A percentile compares a stretch with the other conserved stretches of the same genome.
These are phyloP conservation scores for Cybosia mesomella DNA, from an alignment of 2,888 invertebrate genomes.

Conservation along the genomic window DNA sequence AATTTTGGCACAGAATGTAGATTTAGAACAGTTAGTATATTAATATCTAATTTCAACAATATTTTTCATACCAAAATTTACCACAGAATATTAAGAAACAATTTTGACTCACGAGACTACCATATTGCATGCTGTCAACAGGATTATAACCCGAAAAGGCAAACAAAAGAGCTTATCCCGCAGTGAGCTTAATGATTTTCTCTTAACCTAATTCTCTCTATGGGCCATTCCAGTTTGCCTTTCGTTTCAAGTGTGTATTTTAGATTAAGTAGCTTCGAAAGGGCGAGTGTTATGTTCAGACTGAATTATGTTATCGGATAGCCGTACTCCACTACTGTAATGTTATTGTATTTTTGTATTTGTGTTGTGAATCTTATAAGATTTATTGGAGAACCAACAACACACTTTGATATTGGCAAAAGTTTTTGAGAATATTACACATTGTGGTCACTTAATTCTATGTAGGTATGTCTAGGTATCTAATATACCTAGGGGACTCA, in stretches of 20 bases:
- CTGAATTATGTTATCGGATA: neutral
- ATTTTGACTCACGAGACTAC: neutral
- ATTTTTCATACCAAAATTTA: neutral
- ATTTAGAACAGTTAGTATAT: too few relatives aligned
- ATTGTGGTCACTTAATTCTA: too few relatives aligned
- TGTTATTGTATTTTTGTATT: neutral
- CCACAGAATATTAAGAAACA: neutral
- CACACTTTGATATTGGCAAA: too few relatives aligned
- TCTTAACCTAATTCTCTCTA: slow-evolving; percentile 18
- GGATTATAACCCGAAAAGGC: neutral
- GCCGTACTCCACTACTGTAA: neutral
- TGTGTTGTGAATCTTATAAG: neutral
- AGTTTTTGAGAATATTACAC: too few relatives aligned
- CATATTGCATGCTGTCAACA: slow-evolving; percentile 5
- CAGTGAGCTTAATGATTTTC: slow-evolving; percentile 15
- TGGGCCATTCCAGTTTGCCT: slow-evolving; percentile 25
- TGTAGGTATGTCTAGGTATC: too few relatives aligned
- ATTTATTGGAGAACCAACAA: neutral
- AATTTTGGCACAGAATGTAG: too few relatives aligned
- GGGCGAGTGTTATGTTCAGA: neutral
- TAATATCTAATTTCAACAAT: too few relatives aligned
- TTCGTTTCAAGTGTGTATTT: slow-evolving; percentile 31
- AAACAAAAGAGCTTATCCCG: slow-evolving; percentile 9
- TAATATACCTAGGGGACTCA: too few relatives aligned
- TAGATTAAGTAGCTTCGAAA: slow-evolving; percentile 28